phyloP scores from a whole-genome alignment of 2,113 vertebrate species.

The Leptobrachium leishanense region DNA sequence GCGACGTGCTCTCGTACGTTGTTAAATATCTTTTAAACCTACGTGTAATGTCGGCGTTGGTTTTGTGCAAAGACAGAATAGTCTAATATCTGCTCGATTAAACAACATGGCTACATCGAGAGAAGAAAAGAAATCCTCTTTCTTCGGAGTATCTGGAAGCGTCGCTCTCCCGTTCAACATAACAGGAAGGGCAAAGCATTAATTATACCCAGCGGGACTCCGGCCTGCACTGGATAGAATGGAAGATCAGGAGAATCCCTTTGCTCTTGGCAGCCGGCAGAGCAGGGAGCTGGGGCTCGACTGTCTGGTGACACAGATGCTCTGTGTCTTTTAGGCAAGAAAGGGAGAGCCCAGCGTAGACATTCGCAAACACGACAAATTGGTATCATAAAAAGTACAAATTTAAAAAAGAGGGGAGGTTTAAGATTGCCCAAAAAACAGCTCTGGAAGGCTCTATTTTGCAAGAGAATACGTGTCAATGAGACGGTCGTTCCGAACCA shows the following conservation, averaged over 20 bases:
- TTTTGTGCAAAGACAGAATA: too few species aligned
- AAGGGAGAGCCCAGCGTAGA: conserved; percentile 17
- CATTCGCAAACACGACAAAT: conserved; percentile 38
- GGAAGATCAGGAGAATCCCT: conserved; percentile 25
- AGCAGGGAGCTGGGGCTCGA: conserved; percentile 10
- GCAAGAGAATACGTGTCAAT: too few species aligned
- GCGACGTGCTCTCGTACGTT: too few species aligned
- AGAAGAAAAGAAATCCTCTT: background rate
- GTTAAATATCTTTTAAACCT: too few species aligned
- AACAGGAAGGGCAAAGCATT: conserved; percentile 36
- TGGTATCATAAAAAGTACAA: conserved; percentile 30
- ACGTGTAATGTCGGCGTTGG: too few species aligned
- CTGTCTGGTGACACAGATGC: conserved; percentile 44
- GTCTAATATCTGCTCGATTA: too few species aligned
- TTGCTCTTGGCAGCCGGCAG: background rate
- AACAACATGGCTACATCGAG: conserved; percentile 11
- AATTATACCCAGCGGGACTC: conserved; percentile 42
- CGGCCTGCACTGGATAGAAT: conserved; percentile 19
- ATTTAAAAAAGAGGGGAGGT: too few species aligned
- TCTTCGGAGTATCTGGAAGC: conserved; percentile 2
- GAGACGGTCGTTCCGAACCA: too few species aligned
- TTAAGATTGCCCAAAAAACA: too few species aligned
- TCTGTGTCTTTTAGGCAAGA: conserved; percentile 22
- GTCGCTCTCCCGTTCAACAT: conserved; percentile 25
- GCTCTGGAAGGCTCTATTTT: too few species aligned